These are phyloP conservation scores for Phylloscopus whistleri DNA, from an alignment of 2,113 vertebrate genomes.

Conservation along the genomic window DNA sequence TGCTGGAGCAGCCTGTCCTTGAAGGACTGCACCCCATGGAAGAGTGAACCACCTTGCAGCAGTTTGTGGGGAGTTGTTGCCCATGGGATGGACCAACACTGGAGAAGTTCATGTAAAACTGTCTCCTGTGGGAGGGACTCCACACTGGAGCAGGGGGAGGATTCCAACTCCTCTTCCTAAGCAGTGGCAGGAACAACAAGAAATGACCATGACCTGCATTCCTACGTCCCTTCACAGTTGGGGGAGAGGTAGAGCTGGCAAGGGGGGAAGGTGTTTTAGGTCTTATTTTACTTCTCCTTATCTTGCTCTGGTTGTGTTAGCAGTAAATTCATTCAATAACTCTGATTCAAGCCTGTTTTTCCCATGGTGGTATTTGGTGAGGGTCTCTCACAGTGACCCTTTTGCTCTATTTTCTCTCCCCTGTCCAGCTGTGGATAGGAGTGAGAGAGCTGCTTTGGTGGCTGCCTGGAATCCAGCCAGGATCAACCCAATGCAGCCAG, in stretches of 20 bases:
- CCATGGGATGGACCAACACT: background rate
- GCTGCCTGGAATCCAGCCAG: background rate
- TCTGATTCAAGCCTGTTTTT: background rate
- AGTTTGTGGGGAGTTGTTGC: background rate
- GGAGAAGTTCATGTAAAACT: background rate
- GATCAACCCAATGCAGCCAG: background rate
- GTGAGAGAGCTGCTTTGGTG: background rate
- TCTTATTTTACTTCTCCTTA: background rate
- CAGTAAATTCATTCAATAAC: background rate
- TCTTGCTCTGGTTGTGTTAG: background rate
- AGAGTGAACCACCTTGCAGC: fast-evolving
- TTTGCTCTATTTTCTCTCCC: background rate
- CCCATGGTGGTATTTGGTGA: background rate
- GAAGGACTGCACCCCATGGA: too few relatives aligned
- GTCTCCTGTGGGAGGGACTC: background rate
- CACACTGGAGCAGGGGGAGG: background rate
- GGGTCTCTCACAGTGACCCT: background rate
- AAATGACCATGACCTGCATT: background rate
- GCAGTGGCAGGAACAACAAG: background rate
- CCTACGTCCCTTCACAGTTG: background rate
- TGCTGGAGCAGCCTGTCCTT: background rate
- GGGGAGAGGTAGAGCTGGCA: background rate
- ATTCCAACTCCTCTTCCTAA: background rate
- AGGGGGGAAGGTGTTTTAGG: background rate
- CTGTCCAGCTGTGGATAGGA: background rate